These are phyloP conservation scores for Eristalis arbustorum DNA, from an alignment of 2,888 invertebrate genomes.

Conservation along the genomic window DNA sequence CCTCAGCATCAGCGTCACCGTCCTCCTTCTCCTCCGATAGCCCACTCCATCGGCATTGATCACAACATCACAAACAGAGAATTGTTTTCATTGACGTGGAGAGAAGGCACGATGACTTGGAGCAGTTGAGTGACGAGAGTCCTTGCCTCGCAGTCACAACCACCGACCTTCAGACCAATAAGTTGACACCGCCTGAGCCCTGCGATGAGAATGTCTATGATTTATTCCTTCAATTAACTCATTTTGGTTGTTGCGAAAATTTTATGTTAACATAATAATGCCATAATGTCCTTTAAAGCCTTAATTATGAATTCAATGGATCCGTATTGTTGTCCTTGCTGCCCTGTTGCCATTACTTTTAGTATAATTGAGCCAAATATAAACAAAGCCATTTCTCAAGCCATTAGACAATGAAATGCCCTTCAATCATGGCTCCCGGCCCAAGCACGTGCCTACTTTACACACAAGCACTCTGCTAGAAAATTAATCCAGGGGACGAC, in stretches of 20 bases:
- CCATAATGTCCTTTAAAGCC: conserved; percentile 13
- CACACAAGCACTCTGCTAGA: background rate
- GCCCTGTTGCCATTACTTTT: conserved; percentile 10
- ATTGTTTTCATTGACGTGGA: conserved; percentile 3
- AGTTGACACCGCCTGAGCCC: background rate
- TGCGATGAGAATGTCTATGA: background rate
- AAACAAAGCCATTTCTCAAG: conserved; percentile 6
- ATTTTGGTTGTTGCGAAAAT: background rate
- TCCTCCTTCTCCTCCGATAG: too few species aligned
- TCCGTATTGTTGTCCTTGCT: conserved; percentile 20
- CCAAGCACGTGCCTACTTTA: background rate
- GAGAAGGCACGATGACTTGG: background rate
- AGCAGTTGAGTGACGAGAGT: background rate
- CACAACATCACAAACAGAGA: conserved; percentile 53
- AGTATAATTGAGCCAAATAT: conserved; percentile 17
- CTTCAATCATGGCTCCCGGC: conserved; percentile 1
- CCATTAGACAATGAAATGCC: conserved; percentile 14
- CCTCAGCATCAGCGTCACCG: background rate
- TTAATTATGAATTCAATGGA: conserved; percentile 43
- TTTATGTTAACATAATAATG: conserved; percentile 5
- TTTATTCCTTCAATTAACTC: conserved; percentile 43
- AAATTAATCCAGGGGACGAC: conserved; percentile 36
- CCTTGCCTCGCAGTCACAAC: too few species aligned
- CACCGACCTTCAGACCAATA: background rate
- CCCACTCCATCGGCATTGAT: background rate